Conservation (phyloP, 2,888 invertebrate species). For the Drosophila fungiperda region DNA sequence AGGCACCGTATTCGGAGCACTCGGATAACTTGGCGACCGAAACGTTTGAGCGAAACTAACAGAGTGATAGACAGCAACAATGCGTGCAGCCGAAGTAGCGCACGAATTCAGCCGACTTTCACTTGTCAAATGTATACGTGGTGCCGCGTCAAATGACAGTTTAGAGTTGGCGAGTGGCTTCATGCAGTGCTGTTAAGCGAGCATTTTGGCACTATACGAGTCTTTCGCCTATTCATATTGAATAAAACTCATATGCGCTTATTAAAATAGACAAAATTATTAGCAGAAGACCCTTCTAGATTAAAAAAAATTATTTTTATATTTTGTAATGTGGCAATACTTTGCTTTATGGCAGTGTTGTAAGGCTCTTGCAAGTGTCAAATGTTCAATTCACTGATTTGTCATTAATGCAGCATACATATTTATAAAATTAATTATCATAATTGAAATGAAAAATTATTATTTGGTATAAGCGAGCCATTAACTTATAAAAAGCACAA, state of each 20-base stretch:
- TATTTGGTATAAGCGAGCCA: background rate
- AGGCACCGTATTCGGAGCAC: slow-evolving; percentile 19
- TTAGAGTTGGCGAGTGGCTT: slow-evolving; percentile 45
- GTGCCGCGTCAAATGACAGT: slow-evolving; percentile 66
- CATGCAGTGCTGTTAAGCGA: background rate
- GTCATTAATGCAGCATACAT: rapidly evolving
- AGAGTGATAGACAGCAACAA: slow-evolving; percentile 49
- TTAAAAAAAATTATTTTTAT: background rate
- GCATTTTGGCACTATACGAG: background rate
- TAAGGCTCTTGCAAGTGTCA: slow-evolving; percentile 19
- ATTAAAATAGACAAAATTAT: background rate
- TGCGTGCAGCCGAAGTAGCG: slow-evolving; percentile 48
- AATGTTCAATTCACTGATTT: background rate
- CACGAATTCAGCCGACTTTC: slow-evolving; percentile 68
- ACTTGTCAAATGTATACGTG: slow-evolving; percentile 73
- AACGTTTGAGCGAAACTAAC: slow-evolving; percentile 50
- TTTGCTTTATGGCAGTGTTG: slow-evolving; percentile 5
- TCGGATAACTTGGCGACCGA: slow-evolving; percentile 39
- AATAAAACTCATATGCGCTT: background rate
- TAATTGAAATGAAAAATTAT: background rate
- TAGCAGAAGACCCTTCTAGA: no score
- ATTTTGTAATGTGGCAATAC: slow-evolving; percentile 16
- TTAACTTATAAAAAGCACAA: background rate
- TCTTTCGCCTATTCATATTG: background rate
- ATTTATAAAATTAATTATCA: background rate